These are phyloP conservation scores for Poeciliopsis presidionis DNA, from an alignment of 2,797 vertebrate genomes.

Conservation along the genomic window DNA sequence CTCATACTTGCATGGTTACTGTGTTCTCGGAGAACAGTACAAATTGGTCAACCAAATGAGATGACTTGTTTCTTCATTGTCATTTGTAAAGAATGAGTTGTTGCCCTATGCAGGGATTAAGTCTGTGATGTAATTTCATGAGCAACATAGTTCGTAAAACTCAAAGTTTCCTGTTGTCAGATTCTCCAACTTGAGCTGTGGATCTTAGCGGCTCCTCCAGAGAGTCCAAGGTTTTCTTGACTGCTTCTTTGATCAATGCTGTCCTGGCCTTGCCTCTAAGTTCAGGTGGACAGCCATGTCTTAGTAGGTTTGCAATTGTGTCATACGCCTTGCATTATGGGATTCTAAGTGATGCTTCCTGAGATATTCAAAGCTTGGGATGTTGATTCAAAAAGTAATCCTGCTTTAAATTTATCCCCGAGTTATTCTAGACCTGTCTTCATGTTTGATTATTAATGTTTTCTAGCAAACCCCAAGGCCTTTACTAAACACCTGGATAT, in stretches of 20 bases:
- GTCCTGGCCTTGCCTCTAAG: background rate
- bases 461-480: background rate
- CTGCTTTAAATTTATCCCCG: background rate
- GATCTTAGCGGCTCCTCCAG: background rate
- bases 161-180: background rate
- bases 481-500: background rate
- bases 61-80: background rate
- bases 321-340: background rate
- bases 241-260: background rate
- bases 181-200: too few species aligned
- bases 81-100: background rate
- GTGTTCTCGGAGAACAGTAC: conserved; percentile 31
- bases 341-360: background rate
- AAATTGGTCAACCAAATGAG: conserved; percentile 49
- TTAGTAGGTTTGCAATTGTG: background rate
- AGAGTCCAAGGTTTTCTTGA: background rate
- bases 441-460: background rate
- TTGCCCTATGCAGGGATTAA: conserved; percentile 19
- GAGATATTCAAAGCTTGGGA: background rate
- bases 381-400: background rate
- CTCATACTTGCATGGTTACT: conserved; percentile 50
- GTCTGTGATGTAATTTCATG: background rate
- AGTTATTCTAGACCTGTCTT: background rate
- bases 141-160: conserved; percentile 12
- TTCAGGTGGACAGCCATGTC: background rate